phyloP scores from a whole-genome alignment of 2,888 invertebrate species.

The Asteroscopus sphinx region DNA sequence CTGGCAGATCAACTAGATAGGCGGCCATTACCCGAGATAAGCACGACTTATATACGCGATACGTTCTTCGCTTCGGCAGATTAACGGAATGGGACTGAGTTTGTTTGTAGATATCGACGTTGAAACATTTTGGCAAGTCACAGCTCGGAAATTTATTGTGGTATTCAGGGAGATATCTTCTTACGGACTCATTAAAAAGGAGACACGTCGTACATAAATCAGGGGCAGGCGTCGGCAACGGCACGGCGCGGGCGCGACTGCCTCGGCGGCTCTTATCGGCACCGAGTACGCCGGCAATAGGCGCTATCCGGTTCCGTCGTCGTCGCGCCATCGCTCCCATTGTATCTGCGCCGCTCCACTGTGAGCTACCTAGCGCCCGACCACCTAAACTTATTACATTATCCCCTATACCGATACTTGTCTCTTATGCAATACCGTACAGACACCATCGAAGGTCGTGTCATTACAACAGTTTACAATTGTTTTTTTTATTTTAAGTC shows the following conservation, averaged over 20 bases:
- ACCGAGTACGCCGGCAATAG: conserved; percentile 85
- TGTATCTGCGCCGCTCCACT: conserved; percentile 70
- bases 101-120: conserved; percentile 88
- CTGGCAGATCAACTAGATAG: conserved; percentile 89
- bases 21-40: conserved; percentile 88
- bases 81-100: conserved; percentile 85
- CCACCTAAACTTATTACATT: conserved; percentile 81
- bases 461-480: neutral
- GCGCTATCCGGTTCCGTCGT: conserved; percentile 89
- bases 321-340: conserved; percentile 76
- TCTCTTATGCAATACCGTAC: conserved; percentile 59
- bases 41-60: conserved; percentile 87
- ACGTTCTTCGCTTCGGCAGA: conserved; percentile 83
- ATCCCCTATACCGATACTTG: conserved; percentile 75
- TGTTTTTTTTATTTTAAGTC: neutral
- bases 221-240: conserved; percentile 75
- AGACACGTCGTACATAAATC: conserved; percentile 90
- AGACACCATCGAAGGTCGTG: conserved; percentile 2
- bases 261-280: conserved; percentile 81
- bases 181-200: conserved; percentile 90
- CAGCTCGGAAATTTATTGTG: conserved; percentile 86
- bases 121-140: conserved; percentile 85
- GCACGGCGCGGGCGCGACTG: conserved; percentile 65
- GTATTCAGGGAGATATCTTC: conserved; percentile 87
- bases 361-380: conserved; percentile 66